These are phyloP conservation scores for Pseudomugil gertrudae DNA, from an alignment of 2,797 vertebrate species.

Conservation along the genomic window DNA sequence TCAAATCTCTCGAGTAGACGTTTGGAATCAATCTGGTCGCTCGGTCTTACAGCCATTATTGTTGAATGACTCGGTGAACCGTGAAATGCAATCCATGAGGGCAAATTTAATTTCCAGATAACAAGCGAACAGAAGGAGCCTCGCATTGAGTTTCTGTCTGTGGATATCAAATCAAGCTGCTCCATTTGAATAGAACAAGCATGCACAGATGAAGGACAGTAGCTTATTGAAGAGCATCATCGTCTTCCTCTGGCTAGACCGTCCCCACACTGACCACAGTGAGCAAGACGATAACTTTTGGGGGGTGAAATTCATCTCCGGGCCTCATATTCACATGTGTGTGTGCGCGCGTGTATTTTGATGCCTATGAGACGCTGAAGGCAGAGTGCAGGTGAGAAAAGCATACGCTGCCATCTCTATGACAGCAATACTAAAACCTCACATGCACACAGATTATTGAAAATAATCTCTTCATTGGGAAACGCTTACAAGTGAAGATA, in stretches of 20 bases:
- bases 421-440: neutral
- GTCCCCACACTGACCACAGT: constrained; percentile 25
- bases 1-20: constrained; percentile 35
- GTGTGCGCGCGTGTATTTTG: neutral
- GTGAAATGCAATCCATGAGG: constrained; percentile 74
- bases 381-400: constrained; percentile 1
- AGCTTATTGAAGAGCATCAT: constrained; percentile 39
- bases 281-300: constrained; percentile 1
- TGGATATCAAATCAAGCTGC: constrained; percentile 74
- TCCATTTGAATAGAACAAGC: constrained; percentile 67
- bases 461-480: neutral
- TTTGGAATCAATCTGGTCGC: constrained; percentile 54
- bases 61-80: constrained; percentile 67
- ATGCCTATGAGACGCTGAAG: neutral
- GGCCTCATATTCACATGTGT: neutral
- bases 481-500: neutral
- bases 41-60: constrained; percentile 49
- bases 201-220: constrained; percentile 42
- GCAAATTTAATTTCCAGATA: constrained; percentile 78
- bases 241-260: constrained; percentile 7
- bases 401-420: neutral
- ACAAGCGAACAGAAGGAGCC: constrained; percentile 73
- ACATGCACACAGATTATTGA: neutral
- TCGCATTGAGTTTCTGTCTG: constrained; percentile 66
- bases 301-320: neutral